Base-by-base conservation (phyloP, 2,888 invertebrate species). In the Tiphia femorata region DNA sequence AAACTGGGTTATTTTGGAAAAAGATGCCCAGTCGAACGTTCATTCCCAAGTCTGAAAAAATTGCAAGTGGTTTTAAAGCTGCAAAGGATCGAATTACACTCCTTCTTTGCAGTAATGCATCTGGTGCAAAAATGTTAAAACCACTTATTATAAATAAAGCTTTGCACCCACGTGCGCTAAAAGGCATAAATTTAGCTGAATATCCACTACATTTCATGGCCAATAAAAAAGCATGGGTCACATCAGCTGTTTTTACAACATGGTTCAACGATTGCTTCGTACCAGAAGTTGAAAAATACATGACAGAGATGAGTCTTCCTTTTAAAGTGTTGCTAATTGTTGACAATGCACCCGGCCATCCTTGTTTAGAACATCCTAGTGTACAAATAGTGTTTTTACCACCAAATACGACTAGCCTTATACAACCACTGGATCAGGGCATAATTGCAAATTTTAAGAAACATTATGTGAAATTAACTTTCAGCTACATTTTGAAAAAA, bases 371-470 rank as follows among this genome's bases (percentile, higher is more conserved):
- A 46, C 67, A 69, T 58, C 65, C 64, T 55, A 72, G 63, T 38
- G 59, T 70, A 25, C 41, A 66, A 64, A 38, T 68, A 56, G 51
- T 60, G 30, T 62, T 58, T 49, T 73, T 67, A 63, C 62, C 69
- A 62, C 70, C 65, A 17, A 73, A 74, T 62, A 75, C 70, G n/a
- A 72, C 68, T 48, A 67, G 65, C 40, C 44, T 74, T 16, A 49
- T 76, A 42, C 73, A 76, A 64, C 72, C 71, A 42, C 42, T 75
- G 52, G 67, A 74, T 57, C 72, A 77, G 64, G 70, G 71, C 41
- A 73, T 73, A 48, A 75, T 73, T 56, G 53, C 70, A 55, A 67
- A 69, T 38, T 77, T 77, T 59, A 76, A 74, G 54, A 64, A 65
- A 38, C 59, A 69, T 37, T 77, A 73, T 49, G 44, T 73, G 2